A percentile compares a stretch with the other conserved stretches of the same genome.
These are phyloP conservation scores for Orthonevra nobilis DNA, from an alignment of 2,888 invertebrate genomes.

Conservation along the genomic window DNA sequence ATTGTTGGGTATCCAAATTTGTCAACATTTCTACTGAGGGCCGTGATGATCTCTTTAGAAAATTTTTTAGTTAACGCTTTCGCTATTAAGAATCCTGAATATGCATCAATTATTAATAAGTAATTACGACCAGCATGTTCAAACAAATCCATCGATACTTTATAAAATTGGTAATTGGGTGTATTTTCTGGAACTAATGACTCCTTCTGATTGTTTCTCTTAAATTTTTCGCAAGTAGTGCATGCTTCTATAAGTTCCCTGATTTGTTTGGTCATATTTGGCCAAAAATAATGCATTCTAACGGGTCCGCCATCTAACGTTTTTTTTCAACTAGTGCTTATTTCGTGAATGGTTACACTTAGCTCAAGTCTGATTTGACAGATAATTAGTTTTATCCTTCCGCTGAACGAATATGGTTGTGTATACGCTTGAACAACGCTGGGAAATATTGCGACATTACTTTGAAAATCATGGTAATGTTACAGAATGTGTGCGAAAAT, in stretches of 20 bases:
- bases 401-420: too few species aligned
- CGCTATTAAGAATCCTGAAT: slow-evolving; percentile 37
- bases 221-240: slow-evolving; percentile 57
- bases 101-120: slow-evolving; percentile 40
- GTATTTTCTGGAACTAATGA: slow-evolving; percentile 53
- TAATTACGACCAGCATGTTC: slow-evolving; percentile 35
- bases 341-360: too few species aligned
- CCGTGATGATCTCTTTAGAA: slow-evolving; percentile 50
- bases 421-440: too few species aligned
- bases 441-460: too few species aligned
- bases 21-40: slow-evolving; percentile 50
- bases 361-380: too few species aligned
- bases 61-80: too few species aligned
- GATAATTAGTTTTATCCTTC: too few species aligned
- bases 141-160: slow-evolving; percentile 56
- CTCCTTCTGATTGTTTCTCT: slow-evolving; percentile 61
- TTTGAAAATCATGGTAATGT: too few species aligned
- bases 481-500: too few species aligned
- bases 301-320: too few species aligned
- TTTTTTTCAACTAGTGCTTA: too few species aligned
- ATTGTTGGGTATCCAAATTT: slow-evolving; percentile 72
- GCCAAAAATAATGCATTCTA: slow-evolving; percentile 74
- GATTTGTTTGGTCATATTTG: slow-evolving; percentile 73
- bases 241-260: slow-evolving; percentile 62
- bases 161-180: slow-evolving; percentile 63